Percentiles rank a stretch among this genome's conserved stretches.
Evolutionary conservation across 2,888 invertebrate genomes (phyloP).

Genomic region (Cyrtodaria siliqua): DNA sequence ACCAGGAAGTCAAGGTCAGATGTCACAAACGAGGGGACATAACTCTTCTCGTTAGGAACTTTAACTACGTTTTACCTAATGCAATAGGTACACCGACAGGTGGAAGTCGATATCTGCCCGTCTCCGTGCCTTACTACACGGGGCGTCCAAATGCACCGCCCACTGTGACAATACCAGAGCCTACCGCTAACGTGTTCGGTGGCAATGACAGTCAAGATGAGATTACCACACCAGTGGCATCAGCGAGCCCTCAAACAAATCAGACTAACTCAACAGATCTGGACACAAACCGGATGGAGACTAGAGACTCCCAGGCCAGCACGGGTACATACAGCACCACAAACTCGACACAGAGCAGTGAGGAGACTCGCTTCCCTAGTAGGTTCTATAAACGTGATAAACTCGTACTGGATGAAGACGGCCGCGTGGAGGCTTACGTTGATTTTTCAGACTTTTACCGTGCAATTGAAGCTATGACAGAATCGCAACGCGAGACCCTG

Average conservation of each 20-base stretch:
- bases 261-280: slow-evolving; percentile 41
- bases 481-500: slow-evolving; percentile 78
- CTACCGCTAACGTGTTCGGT: slow-evolving; percentile 26
- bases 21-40: slow-evolving; percentile 92
- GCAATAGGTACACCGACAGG: slow-evolving; percentile 86
- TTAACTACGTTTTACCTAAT: slow-evolving; percentile 92
- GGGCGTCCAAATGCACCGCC: slow-evolving; percentile 55
- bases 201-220: slow-evolving; percentile 37
- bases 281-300: slow-evolving; percentile 46
- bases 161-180: slow-evolving; percentile 60
- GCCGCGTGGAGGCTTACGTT: slow-evolving; percentile 92
- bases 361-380: slow-evolving; percentile 75
- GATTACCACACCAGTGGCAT: slow-evolving; percentile 57
- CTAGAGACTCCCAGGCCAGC: slow-evolving; percentile 49
- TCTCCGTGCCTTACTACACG: slow-evolving; percentile 67
- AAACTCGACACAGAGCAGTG: slow-evolving; percentile 82
- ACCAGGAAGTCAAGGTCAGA: slow-evolving; percentile 70
- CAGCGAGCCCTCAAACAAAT: slow-evolving; percentile 52
- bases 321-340: slow-evolving; percentile 76
- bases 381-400: slow-evolving; percentile 68
- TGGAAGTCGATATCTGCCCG: slow-evolving; percentile 64
- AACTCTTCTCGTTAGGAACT: slow-evolving; percentile 94
- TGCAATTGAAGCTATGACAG: slow-evolving; percentile 80
- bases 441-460: slow-evolving; percentile 91
- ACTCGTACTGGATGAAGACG: slow-evolving; percentile 89